Evolutionary conservation across 2,888 invertebrate genomes (phyloP).

Genomic region (Oeneis ivallda): DNA sequence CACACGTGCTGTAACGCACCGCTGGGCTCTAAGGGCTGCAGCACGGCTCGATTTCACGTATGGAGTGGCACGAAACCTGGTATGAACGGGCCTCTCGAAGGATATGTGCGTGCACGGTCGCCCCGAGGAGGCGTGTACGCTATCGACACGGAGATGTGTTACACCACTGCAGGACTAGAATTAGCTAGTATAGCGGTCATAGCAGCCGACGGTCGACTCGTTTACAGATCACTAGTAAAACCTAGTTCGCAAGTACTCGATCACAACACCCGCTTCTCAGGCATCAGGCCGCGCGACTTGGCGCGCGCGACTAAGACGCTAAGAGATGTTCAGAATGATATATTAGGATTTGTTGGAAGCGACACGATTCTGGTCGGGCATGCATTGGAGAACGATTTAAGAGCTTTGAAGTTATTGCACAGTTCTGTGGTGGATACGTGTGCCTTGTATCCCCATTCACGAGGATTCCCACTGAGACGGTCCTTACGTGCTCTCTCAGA

Average conservation of each 20-base stretch:
- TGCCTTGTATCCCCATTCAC: slow-evolving; percentile 91
- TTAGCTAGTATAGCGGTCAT: slow-evolving; percentile 94
- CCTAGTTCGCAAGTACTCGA: slow-evolving; percentile 93
- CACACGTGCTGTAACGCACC: slow-evolving; percentile 85
- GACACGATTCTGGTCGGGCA: slow-evolving; percentile 97
- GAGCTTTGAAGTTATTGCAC: slow-evolving; percentile 92
- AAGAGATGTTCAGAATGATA: slow-evolving; percentile 91
- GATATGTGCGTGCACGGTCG: slow-evolving; percentile 83
- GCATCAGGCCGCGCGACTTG: slow-evolving; percentile 86
- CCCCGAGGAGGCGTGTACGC: slow-evolving; percentile 86
- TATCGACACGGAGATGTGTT: slow-evolving; percentile 98
- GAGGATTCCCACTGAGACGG: slow-evolving; percentile 91
- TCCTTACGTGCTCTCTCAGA: slow-evolving; percentile 90
- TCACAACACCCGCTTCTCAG: slow-evolving; percentile 97
- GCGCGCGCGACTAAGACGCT: slow-evolving; percentile 85
- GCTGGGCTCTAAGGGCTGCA: slow-evolving; percentile 83
- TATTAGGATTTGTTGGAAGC: slow-evolving; percentile 89
- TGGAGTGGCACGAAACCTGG: slow-evolving; percentile 88
- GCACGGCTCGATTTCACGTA: slow-evolving; percentile 85
- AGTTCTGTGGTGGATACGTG: slow-evolving; percentile 94
- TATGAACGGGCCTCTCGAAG: slow-evolving; percentile 87
- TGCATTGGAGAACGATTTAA: slow-evolving; percentile 95
- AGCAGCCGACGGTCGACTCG: slow-evolving; percentile 85
- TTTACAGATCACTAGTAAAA: slow-evolving; percentile 92
- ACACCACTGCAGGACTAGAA: slow-evolving; percentile 92